Base-by-base conservation (phyloP, 1,140 invertebrate genomes). In the Drosophila sulfurigaster region DNA sequence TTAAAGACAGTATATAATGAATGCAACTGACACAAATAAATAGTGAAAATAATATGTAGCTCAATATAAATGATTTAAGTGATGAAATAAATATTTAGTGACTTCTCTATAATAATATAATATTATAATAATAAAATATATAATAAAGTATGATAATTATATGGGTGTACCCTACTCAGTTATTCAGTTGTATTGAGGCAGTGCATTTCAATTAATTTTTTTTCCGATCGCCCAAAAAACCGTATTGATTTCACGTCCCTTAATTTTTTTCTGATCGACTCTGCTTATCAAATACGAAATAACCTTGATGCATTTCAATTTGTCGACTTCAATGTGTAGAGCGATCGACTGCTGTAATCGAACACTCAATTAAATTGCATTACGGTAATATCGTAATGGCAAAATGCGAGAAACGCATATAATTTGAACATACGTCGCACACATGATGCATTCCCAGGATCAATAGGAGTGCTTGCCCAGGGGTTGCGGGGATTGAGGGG, bases 381-480 rank as follows among this genome's bases (percentile, higher is more conserved):
- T 82, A 82, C 48, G 72, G 60, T 82, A 75, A 82, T 88, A 82
- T 73, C 11, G 51, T 67, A 70, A 75, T 76, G 56, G 54, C 35
- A 66, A 66, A 32, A 32, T 38, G 30, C 43, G 51, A 66, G 45
- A 45, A 73, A 62, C 49, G 73, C 59, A 69, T 77, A 51, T 70
- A 82, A 86, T 90, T 86, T 77, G 67, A 69, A 80, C 79, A 90
- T 86, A 80, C 73, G 82, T 41, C 49, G 79, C 76, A 64, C 82
- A 90, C 76, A 90, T 86, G 86, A 91, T 86, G 87, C 87, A 79
- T 80, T 90, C 82, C 65, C 81, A 82, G 62, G 32, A 70, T 60
- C 52, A 41, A 59, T 54, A 52, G 52, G 25, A 38, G 70, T 7
- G 20, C 8, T 25, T 28, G 35, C 16, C 5, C 16, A 11, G 10